Conservation (phyloP, 2,113 vertebrate species). For the Phycodurus eques region DNA sequence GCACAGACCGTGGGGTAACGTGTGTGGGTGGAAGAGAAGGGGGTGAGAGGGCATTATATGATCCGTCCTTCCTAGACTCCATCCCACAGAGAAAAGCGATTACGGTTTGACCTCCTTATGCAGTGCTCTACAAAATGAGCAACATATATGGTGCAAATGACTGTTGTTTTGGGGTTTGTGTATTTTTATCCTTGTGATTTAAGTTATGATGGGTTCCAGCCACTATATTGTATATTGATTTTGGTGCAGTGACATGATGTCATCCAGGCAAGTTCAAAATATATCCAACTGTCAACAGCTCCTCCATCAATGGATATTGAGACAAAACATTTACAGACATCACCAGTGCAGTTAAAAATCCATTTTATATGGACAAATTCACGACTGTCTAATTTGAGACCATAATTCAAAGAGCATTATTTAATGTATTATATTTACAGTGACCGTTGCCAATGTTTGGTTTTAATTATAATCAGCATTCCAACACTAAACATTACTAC, state of each 20-base stretch:
- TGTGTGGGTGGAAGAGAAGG: conserved; percentile 39
- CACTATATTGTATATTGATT: neutral
- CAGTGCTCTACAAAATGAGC: conserved; percentile 1
- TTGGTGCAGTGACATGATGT: neutral
- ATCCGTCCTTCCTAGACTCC: conserved; percentile 40
- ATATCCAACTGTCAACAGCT: neutral
- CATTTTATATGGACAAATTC: neutral
- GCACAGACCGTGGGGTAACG: conserved; percentile 67
- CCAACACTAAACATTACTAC: conserved; percentile 20
- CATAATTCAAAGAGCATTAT: neutral
- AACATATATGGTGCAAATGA: neutral
- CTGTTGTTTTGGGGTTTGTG: neutral
- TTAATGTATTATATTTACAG: neutral
- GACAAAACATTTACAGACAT: neutral
- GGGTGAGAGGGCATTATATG: conserved; percentile 56
- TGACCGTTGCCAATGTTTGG: neutral
- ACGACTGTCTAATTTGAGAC: neutral
- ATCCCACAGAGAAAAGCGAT: conserved; percentile 30
- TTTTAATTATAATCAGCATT: neutral
- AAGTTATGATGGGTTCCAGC: neutral
- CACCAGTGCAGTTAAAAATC: neutral
- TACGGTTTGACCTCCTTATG: conserved; percentile 19
- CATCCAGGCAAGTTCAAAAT: neutral
- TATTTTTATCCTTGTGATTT: neutral
- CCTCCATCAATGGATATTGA: neutral